Conservation (phyloP, 1,140 invertebrate species). For the Penaeus vannamei region DNA sequence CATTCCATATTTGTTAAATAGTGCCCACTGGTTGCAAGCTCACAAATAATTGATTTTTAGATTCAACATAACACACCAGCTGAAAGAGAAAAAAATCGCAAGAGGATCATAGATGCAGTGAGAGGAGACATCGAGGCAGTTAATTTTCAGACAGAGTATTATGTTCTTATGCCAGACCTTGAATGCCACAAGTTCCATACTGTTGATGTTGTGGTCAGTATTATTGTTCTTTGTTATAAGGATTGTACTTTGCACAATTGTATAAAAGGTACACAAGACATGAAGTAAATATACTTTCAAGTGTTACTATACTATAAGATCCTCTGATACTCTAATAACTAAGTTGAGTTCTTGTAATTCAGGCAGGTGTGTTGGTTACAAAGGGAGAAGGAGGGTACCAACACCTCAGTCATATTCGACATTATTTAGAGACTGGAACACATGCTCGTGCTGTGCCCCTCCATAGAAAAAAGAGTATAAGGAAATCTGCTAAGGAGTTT, state of each 20-base stretch:
- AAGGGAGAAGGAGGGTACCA: background rate
- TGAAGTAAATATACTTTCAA: no score
- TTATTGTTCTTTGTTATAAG: background rate
- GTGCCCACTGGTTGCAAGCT: background rate
- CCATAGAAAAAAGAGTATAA: slow-evolving; percentile 8
- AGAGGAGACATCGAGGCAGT: slow-evolving; percentile 1
- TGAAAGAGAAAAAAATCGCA: slow-evolving; percentile 16
- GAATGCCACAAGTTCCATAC: slow-evolving; percentile 19
- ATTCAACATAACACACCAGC: background rate
- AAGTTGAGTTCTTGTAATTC: background rate
- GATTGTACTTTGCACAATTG: no score
- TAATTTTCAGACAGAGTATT: slow-evolving; percentile 7
- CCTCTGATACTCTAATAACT: no score
- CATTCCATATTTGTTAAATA: no score
- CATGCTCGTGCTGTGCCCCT: background rate
- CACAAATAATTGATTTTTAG: slow-evolving; percentile 12
- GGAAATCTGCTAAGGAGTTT: slow-evolving; percentile 23
- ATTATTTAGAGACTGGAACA: slow-evolving; percentile 21
- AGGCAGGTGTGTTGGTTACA: slow-evolving; percentile 11
- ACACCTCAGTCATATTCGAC: slow-evolving; percentile 8
- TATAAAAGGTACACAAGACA: no score
- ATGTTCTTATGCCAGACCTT: slow-evolving; percentile 2
- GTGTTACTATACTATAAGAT: no score
- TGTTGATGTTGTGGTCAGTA: slow-evolving; percentile 28
- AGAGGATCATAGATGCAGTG: slow-evolving; percentile 5